A percentile compares a stretch with the other conserved stretches of the same genome.
These are phyloP conservation scores for Pocillopora meandrina DNA, from an alignment of 92 coral and sea anemone genomes.

Conservation along the genomic window DNA sequence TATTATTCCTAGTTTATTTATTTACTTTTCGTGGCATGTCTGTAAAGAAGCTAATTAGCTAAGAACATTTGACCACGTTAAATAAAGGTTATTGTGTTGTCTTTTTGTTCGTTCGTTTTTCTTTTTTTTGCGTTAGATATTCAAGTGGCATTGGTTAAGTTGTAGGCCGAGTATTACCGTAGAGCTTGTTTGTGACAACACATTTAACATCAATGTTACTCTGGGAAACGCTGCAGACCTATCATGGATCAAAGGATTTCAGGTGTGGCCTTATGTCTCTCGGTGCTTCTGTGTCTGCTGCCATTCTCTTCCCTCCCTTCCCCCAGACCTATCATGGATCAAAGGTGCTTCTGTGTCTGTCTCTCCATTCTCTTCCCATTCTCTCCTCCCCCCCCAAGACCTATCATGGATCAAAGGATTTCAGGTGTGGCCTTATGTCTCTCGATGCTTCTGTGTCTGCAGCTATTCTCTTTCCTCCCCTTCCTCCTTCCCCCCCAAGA, in stretches of 20 bases:
- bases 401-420: constrained; percentile 76
- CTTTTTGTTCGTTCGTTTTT: neutral
- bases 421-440: constrained; percentile 49
- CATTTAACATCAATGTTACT: constrained; percentile 56
- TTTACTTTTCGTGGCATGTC: too few species aligned
- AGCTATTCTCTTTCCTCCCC: neutral
- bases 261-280: constrained; percentile 41
- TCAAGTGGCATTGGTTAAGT: constrained; percentile 79
- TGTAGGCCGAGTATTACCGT: constrained; percentile 67
- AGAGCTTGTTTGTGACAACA: constrained; percentile 69
- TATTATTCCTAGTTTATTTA: too few species aligned
- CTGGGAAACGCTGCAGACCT: constrained; percentile 57
- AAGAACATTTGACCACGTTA: too few species aligned
- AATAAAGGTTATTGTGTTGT: too few species aligned
- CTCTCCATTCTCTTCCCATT: neutral
- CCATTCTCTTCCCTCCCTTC: neutral
- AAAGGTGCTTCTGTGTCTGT: neutral
- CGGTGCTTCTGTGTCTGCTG: neutral
- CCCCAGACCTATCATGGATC: too few species aligned
- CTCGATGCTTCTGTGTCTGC: neutral
- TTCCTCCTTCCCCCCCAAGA: too few species aligned
- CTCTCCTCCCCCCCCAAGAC: constrained; percentile 10
- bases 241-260: constrained; percentile 80
- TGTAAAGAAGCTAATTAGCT: too few species aligned
- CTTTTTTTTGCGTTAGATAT: constrained; percentile 43